phyloP scores from a whole-genome alignment of 2,888 invertebrate species.

The Branchellion lobata region DNA sequence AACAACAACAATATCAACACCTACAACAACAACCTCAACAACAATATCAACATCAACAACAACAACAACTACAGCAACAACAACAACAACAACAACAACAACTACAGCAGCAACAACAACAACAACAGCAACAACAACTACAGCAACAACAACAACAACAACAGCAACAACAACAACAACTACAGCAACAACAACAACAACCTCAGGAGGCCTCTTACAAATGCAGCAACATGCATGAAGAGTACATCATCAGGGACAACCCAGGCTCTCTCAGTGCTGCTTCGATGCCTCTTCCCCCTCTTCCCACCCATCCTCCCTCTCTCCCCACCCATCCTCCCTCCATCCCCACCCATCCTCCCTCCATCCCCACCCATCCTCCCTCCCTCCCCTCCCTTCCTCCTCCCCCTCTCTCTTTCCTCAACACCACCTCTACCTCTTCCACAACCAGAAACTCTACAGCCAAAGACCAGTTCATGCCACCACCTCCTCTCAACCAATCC shows the following conservation, averaged over 20 bases:
- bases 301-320: constrained; percentile 8
- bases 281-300: constrained; percentile 28
- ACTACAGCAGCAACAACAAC: not conserved
- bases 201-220: no score
- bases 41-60: constrained; percentile 10
- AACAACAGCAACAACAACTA: not conserved
- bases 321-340: not conserved
- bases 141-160: not conserved
- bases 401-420: not conserved
- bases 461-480: not conserved
- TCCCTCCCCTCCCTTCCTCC: constrained; percentile 26
- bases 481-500: constrained; percentile 31
- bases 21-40: constrained; percentile 7
- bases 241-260: not conserved
- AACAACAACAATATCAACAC: not conserved
- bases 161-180: not conserved
- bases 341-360: constrained; percentile 2
- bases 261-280: not conserved
- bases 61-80: constrained; percentile 8
- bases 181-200: not conserved
- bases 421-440: constrained; percentile 31
- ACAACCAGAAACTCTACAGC: not conserved
- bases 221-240: not conserved
- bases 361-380: constrained; percentile 24
- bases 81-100: constrained; percentile 7